Percentiles rank a stretch among this genome's conserved stretches.
These are phyloP conservation scores for Aramus guarauna DNA, from an alignment of 2,113 vertebrate genomes.

Conservation along the genomic window DNA sequence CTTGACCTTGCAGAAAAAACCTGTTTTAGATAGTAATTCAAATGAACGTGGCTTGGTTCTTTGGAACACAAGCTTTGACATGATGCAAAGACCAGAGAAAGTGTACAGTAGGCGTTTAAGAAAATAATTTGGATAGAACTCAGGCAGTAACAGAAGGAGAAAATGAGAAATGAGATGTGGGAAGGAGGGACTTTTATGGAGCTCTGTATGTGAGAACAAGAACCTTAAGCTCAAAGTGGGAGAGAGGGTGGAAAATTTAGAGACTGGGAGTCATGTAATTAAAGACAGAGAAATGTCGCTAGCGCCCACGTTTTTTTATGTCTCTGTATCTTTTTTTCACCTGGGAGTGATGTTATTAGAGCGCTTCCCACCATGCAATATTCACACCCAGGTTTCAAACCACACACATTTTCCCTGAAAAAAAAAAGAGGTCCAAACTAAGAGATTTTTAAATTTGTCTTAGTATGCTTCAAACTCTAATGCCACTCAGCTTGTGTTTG, in stretches of 20 bases:
- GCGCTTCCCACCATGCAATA: background rate
- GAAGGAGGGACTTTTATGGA: background rate
- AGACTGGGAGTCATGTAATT: background rate
- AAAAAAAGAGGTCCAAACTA: background rate
- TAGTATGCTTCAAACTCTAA: background rate
- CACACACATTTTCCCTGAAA: background rate
- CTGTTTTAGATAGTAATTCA: background rate
- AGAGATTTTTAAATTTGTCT: background rate
- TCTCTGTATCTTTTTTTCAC: background rate
- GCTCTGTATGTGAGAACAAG: background rate
- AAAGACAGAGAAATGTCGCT: background rate
- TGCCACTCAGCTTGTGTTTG: background rate
- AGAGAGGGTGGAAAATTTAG: background rate
- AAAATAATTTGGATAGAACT: slow-evolving; percentile 17
- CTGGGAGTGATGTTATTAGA: background rate
- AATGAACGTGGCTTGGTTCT: background rate
- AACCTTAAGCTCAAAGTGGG: background rate
- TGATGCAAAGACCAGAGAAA: background rate
- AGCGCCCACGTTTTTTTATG: background rate
- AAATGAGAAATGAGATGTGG: slow-evolving; percentile 33
- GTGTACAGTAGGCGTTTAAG: slow-evolving; percentile 6
- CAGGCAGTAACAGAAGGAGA: slow-evolving; percentile 37
- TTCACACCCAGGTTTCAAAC: background rate
- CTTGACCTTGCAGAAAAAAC: background rate
- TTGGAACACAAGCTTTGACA: background rate